phyloP scores from a whole-genome alignment of 2,888 invertebrate genomes.

The Bombylius discolor region DNA sequence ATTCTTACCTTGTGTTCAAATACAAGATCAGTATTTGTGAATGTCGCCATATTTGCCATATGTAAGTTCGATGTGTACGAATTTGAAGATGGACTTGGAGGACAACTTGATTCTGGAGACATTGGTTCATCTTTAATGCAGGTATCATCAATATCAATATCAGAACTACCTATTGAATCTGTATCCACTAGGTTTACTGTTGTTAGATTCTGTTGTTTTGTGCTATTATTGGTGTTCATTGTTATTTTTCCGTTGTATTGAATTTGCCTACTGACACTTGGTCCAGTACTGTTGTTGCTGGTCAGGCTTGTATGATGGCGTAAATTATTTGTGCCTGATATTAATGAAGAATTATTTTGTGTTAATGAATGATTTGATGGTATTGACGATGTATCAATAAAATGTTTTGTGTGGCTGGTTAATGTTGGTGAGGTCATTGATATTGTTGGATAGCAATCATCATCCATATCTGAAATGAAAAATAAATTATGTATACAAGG shows the following conservation, averaged over 20 bases:
- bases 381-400: slow-evolving; percentile 6
- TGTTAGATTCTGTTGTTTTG: slow-evolving; percentile 9
- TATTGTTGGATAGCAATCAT: slow-evolving; percentile 75
- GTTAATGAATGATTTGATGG: slow-evolving; percentile 17
- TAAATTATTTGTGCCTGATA: no score
- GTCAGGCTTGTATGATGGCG: no score
- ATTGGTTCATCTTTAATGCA: slow-evolving; percentile 65
- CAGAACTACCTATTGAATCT: slow-evolving; percentile 26
- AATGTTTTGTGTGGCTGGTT: slow-evolving; percentile 32
- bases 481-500: no score
- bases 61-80: slow-evolving; percentile 22
- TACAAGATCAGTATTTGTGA: slow-evolving; percentile 45
- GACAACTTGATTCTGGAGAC: slow-evolving; percentile 60
- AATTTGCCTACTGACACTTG: not conserved
- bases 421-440: slow-evolving; percentile 46
- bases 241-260: not conserved
- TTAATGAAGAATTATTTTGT: slow-evolving; percentile 18
- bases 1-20: slow-evolving; percentile 48
- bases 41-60: slow-evolving; percentile 37
- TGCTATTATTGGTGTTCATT: not conserved
- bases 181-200: slow-evolving; percentile 24
- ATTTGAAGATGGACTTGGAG: slow-evolving; percentile 44
- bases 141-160: slow-evolving; percentile 35
- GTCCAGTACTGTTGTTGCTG: slow-evolving; percentile 4
- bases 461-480: slow-evolving; percentile 62